phyloP scores from a whole-genome alignment of 2,113 vertebrate species.

The Numenius arquata region DNA sequence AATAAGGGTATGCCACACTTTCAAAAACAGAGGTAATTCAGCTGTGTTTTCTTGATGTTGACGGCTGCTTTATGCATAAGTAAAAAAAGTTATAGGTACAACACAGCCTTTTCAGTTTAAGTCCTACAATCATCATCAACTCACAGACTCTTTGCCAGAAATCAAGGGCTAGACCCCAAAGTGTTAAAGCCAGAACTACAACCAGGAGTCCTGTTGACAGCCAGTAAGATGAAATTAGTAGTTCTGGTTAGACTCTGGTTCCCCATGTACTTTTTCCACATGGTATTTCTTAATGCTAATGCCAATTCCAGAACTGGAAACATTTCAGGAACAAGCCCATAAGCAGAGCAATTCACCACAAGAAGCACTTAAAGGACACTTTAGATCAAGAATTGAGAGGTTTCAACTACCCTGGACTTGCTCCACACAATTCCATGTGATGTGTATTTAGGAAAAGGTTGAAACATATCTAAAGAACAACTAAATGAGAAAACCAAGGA shows the following conservation, averaged over 20 bases:
- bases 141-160: background rate
- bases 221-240: background rate
- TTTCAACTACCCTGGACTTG: background rate
- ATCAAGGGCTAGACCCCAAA: background rate
- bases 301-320: background rate
- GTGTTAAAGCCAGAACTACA: background rate
- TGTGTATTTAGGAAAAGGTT: background rate
- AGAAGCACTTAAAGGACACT: background rate
- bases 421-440: background rate
- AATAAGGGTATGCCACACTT: background rate
- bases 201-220: background rate
- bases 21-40: background rate
- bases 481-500: background rate
- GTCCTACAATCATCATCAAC: background rate
- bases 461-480: background rate
- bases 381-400: background rate
- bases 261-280: background rate
- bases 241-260: background rate
- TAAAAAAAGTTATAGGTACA: background rate
- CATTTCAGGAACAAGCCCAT: background rate
- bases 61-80: background rate
- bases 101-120: background rate
- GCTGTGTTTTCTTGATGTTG: background rate
- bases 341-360: background rate
- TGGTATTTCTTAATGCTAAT: background rate